phyloP scores from a whole-genome alignment of 2,797 vertebrate genomes.

The Zenarchopterus dispar region DNA sequence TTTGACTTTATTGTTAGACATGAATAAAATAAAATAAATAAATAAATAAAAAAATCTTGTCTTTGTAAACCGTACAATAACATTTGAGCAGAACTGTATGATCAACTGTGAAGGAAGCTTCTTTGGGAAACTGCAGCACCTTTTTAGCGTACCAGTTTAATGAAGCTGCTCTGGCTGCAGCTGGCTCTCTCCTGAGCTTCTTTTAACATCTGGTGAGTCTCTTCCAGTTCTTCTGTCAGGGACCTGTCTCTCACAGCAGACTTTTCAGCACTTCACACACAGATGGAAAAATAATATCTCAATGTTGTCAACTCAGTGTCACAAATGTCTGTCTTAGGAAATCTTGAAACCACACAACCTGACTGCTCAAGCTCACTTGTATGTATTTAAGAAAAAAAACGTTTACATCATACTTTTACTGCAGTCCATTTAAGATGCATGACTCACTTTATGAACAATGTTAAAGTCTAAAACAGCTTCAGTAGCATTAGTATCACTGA shows the following conservation, averaged over 20 bases:
- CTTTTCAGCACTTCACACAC: constrained; percentile 69
- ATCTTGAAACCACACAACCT: background rate
- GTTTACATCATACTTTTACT: too few species aligned
- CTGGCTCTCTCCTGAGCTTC: constrained; percentile 76
- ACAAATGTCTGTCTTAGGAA: background rate
- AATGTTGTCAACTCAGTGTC: background rate
- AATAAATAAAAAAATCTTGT: background rate
- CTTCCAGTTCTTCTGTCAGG: constrained; percentile 80
- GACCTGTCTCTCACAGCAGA: constrained; percentile 67
- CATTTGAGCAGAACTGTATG: too few species aligned
- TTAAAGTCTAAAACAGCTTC: too few species aligned
- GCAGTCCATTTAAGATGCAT: too few species aligned
- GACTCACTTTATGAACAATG: too few species aligned
- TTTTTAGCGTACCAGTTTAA: constrained; percentile 72
- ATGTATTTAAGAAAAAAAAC: background rate
- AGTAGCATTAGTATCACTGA: too few species aligned
- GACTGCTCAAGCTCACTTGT: background rate
- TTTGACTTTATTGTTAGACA: too few species aligned
- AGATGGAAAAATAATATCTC: background rate
- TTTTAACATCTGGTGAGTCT: constrained; percentile 65
- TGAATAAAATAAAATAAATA: too few species aligned
- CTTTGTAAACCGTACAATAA: too few species aligned
- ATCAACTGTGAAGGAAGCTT: background rate
- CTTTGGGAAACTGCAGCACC: background rate
- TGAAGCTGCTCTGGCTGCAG: constrained; percentile 66